Evolutionary conservation across 1,140 invertebrate genomes (phyloP).

Genomic region (Temnothorax nylanderi): DNA sequence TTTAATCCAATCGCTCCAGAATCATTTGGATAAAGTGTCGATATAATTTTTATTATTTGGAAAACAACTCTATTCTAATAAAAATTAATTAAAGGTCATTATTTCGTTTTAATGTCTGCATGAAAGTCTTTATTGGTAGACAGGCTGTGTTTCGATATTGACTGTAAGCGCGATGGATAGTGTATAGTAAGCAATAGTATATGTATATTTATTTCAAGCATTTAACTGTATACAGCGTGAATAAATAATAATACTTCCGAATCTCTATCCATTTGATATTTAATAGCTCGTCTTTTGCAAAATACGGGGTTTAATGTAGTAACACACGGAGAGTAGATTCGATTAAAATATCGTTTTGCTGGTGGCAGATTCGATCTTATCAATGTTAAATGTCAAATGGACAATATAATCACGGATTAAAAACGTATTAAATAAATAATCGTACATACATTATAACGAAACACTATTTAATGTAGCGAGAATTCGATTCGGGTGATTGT

Average conservation of each 20-base stretch:
- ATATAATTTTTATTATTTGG: too few relatives aligned
- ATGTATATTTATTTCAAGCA: constrained; percentile 72
- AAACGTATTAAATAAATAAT: constrained; percentile 67
- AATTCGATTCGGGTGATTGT: constrained; percentile 75
- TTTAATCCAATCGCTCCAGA: too few relatives aligned
- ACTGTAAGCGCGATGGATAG: constrained; percentile 59
- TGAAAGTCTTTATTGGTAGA: too few relatives aligned
- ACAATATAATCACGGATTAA: constrained; percentile 55
- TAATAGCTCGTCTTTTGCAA: constrained; percentile 59
- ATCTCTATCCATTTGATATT: constrained; percentile 64
- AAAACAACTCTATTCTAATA: too few relatives aligned
- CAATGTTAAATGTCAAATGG: constrained; percentile 69
- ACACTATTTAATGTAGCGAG: constrained; percentile 74
- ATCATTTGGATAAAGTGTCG: too few relatives aligned
- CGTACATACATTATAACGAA: constrained; percentile 71
- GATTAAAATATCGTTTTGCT: constrained; percentile 23
- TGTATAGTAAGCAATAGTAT: constrained; percentile 64
- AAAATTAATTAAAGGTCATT: too few relatives aligned
- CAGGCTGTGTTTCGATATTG: too few relatives aligned
- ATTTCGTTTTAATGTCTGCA: too few relatives aligned
- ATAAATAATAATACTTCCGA: constrained; percentile 67
- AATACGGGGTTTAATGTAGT: not conserved
- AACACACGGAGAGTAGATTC: not conserved
- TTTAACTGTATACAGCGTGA: constrained; percentile 68
- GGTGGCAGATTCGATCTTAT: constrained; percentile 9